These are phyloP conservation scores for Drosophila melanosoma DNA, from an alignment of 2,888 invertebrate genomes.

Conservation along the genomic window DNA sequence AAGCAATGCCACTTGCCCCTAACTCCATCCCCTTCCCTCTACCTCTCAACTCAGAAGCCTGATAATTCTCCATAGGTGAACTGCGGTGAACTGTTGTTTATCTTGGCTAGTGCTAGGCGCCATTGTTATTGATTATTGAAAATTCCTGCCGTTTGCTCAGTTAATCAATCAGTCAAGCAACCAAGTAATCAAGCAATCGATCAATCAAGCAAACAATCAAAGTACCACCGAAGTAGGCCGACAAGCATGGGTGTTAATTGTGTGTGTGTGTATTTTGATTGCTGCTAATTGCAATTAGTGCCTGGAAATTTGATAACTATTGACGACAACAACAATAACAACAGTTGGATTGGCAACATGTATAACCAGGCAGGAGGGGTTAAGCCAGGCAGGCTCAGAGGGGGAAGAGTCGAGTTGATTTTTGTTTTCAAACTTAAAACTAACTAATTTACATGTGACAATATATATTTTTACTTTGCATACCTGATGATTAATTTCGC, in stretches of 20 bases:
- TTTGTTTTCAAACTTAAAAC: background rate
- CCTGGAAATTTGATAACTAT: constrained; percentile 49
- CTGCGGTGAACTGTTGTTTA: constrained; percentile 15
- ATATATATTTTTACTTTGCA: background rate
- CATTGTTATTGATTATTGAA: constrained; percentile 62
- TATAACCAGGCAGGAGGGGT: background rate
- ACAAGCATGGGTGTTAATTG: background rate
- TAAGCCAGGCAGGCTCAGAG: constrained; percentile 3
- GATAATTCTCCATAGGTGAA: background rate
- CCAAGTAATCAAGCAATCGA: constrained; percentile 62
- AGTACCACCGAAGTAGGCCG: constrained; percentile 18
- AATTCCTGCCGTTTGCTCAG: constrained; percentile 17
- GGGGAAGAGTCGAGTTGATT: too few relatives aligned
- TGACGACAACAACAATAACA: constrained; percentile 16
- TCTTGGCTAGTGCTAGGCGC: background rate
- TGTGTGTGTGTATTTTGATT: constrained; percentile 21
- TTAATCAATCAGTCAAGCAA: constrained; percentile 55
- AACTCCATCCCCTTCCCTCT: background rate
- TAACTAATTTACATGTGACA: background rate
- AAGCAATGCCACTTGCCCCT: background rate
- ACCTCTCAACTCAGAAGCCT: background rate
- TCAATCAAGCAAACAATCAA: constrained; percentile 41
- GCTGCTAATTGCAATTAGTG: constrained; percentile 64
- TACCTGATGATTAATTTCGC: background rate
- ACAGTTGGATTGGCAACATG: background rate